Evolutionary conservation across 1,140 invertebrate species (phyloP), one percentile per base, ranked within the genome.

Genomic region (Rhopalosiphum padi): DNA sequence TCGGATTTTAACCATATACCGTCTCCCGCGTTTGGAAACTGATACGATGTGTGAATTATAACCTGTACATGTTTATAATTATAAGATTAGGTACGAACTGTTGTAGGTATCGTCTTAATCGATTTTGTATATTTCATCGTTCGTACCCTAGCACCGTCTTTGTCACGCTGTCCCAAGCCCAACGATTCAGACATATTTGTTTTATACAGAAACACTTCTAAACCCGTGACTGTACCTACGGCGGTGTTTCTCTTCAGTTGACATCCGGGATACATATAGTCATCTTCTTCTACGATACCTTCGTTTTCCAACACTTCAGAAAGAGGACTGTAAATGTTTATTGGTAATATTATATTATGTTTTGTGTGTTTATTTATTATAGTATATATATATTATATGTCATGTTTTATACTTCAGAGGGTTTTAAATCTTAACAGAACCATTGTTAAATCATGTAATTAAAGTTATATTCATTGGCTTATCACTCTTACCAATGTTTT

Each of bases 151-250:
- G 90, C 90, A 23, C 94, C 94, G 51, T 93, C 87, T 15, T 91
- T 46, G 60, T 94, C 94, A 23, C 94, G 89, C 60, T 94, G 94
- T 30, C 93, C 94, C n/a, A 92, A 43, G 8, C 91, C 94, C 60
- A 94, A 90, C 7, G 90, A 91, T 86, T 94, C 94, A 9, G 68
- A 41, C n/a, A 41, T 51, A 43, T 94, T 94, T n/a, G 91, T 91
- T 55, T 94, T 94, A 46, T 94, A 91, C 9, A 95, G 90, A 55
- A 95, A 94, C 25, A 95, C 94, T 94, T 95, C 94, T 53, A 95
- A 37, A 21, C 95, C 95, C 30, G 94, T 94, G 18, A 94, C 68
- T 23, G 93, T 94, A 7, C 94, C 94, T 22, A 94, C 94, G 5
- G 94, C 94, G 0, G 94, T 94, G 53, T 94, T 94, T 51, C 94